Evolutionary conservation across 37 sponge, comb jelly and placozoan genomes (phyloP), one percentile per base, ranked within the genome.

Genomic region (Hexactinellida sp.): DNA sequence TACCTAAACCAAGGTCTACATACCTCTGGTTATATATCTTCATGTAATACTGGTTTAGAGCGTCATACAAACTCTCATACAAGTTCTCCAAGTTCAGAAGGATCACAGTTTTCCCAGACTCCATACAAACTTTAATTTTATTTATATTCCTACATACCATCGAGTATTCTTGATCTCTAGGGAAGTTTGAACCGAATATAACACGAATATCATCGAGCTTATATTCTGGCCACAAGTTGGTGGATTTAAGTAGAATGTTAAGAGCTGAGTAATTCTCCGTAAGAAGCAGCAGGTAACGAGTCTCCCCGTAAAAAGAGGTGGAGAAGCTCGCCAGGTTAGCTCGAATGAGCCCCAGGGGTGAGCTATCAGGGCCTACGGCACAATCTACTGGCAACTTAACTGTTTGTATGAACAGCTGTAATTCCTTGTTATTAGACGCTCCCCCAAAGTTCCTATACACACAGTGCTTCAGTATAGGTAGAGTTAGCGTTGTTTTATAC

Each of bases 41-140:
- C 38, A 89, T 93, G 87, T 93, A 93, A 38, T 93, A 93, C 90
- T 96, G 97, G 51, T 96, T 96, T n/a, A 96, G 89, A 23, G 91
- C 92, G 85, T 96, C 97, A 87, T 96, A 96, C 38, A 96, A 86
- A 85, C 97, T 96, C 87, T 96, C 97, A 85, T 96, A 96, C 19
- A 96, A 84, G 76, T 92, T 96, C 54, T 96, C 94, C 84, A 96
- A 52, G 87, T 96, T 94, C 24, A 96, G 88, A n/a, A 96, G 91
- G 37, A 96, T 89, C 36, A 96, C 91, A 21, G 88, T 92, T 37
- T 91, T 84, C 0, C 97, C 97, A n/a, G 91, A 91, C 83, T 92
- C 97, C 93, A 96, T 96, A 51, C 94, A 96, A 37, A 94, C 91
- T 85, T 96, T 96, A 37, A 96, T 92, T 55, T 93, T 93, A 41